These are phyloP conservation scores for Tenthredo mesomela DNA, from an alignment of 2,888 invertebrate species.

Conservation along the genomic window DNA sequence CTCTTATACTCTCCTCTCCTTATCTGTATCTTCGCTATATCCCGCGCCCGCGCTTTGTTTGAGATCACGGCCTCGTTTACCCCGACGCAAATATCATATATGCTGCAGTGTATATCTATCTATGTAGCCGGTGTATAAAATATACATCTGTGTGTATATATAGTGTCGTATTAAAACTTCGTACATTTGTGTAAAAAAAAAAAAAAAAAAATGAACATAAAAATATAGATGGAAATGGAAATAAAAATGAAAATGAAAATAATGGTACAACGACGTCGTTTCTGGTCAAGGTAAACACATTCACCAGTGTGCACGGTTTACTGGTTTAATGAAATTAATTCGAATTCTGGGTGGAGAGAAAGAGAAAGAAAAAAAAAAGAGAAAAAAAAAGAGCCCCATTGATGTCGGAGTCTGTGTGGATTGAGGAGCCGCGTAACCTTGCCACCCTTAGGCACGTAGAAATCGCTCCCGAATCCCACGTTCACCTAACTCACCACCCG, in stretches of 20 bases:
- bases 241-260: neutral
- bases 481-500: conserved; percentile 35
- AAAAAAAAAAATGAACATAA: neutral
- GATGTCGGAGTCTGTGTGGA: neutral
- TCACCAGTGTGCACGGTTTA: neutral
- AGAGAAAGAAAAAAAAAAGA: too few species aligned
- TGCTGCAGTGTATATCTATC: neutral
- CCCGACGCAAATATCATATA: conserved; percentile 28
- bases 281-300: conserved; percentile 34
- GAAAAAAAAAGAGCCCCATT: neutral
- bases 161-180: neutral
- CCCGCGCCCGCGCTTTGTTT: conserved; percentile 28
- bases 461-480: conserved; percentile 17
- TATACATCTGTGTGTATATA: neutral
- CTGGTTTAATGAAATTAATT: conserved; percentile 39
- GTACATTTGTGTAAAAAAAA: neutral
- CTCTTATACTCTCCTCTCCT: conserved; percentile 31
- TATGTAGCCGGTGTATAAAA: neutral
- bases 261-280: neutral
- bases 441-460: conserved; percentile 18
- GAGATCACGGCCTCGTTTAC: conserved; percentile 40
- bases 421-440: neutral
- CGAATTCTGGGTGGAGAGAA: neutral
- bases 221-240: neutral
- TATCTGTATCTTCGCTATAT: neutral